phyloP scores from a whole-genome alignment of 2,797 vertebrate genomes.

The Halcyon leucocephala region DNA sequence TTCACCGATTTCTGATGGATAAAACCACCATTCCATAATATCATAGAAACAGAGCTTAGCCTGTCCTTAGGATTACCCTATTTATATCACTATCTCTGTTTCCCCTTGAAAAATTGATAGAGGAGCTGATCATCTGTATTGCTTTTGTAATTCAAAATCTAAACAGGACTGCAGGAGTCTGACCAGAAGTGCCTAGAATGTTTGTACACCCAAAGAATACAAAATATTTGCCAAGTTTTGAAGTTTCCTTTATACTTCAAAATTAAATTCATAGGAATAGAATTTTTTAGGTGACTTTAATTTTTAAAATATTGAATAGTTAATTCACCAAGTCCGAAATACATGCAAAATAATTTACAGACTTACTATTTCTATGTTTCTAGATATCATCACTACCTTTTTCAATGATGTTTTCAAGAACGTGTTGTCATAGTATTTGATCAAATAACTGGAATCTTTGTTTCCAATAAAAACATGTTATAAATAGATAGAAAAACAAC shows the following conservation, averaged over 20 bases:
- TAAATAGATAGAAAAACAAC: background rate
- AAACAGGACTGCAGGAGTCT: background rate
- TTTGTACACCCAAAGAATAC: background rate
- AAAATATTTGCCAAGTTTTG: background rate
- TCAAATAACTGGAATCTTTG: background rate
- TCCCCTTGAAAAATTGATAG: background rate
- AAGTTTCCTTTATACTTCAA: background rate
- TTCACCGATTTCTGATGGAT: background rate
- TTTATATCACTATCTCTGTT: background rate
- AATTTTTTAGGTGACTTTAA: background rate
- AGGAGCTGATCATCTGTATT: background rate
- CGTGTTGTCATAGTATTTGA: background rate
- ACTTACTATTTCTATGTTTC: background rate
- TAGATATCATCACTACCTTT: background rate
- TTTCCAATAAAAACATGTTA: background rate
- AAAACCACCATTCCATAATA: background rate
- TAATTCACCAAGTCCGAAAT: background rate
- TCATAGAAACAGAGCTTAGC: background rate
- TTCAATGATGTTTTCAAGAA: background rate
- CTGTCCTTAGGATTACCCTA: background rate
- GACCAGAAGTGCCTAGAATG: background rate
- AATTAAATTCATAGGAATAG: background rate
- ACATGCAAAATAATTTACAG: background rate
- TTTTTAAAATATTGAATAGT: background rate
- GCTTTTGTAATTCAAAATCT: background rate